Conservation (phyloP, 2,888 invertebrate species). For the Dusona sp. region DNA sequence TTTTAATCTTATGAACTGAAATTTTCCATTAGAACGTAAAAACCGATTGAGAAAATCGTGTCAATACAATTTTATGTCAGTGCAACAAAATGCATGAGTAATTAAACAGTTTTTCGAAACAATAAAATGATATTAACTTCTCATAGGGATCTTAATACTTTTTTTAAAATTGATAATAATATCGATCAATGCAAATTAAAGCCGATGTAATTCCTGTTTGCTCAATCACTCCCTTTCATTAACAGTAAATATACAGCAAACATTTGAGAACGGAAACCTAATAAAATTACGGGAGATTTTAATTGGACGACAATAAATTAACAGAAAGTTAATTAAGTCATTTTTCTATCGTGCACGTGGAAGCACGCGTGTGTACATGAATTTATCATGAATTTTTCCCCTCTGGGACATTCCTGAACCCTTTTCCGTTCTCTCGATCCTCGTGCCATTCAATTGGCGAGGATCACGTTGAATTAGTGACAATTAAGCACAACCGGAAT, state of each 20-base stretch:
- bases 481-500: slow-evolving; percentile 3
- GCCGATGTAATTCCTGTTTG: neutral
- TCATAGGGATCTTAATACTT: neutral
- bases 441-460: neutral
- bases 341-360: slow-evolving; percentile 1
- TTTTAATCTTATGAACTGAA: neutral
- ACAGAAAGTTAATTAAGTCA: neutral
- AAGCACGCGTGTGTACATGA: neutral
- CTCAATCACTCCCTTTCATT: neutral
- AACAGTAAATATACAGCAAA: neutral
- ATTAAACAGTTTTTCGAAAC: neutral
- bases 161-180: neutral
- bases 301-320: neutral
- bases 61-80: neutral
- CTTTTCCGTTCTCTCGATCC: neutral
- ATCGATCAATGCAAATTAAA: neutral
- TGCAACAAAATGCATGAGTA: neutral
- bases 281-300: neutral
- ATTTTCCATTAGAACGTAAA: neutral
- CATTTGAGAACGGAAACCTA: neutral
- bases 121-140: neutral
- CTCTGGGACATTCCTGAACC: neutral
- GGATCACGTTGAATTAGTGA: neutral
- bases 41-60: neutral
- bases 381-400: slow-evolving; percentile 8